Percentiles rank a stretch among this genome's conserved stretches.
phyloP scores from a whole-genome alignment of 2,797 vertebrate species.

The Ctenopoma multispine region DNA sequence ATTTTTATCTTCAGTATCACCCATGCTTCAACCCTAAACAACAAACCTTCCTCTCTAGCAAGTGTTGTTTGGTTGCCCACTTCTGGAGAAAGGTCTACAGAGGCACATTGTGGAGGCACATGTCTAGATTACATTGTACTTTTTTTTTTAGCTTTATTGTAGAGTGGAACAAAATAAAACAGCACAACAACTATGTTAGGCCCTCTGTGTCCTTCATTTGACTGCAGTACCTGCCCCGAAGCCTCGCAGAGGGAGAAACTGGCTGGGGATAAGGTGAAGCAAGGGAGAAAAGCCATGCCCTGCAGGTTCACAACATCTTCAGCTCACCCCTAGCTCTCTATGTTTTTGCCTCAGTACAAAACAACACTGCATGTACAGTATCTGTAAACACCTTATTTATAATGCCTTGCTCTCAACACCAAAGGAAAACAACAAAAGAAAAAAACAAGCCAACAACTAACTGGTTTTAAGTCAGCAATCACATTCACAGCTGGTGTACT shows the following conservation, averaged over 20 bases:
- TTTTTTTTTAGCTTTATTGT: not conserved
- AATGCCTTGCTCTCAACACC: not conserved
- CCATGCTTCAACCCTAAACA: not conserved
- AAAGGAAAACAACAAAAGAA: not conserved
- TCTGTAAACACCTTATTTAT: constrained; percentile 27
- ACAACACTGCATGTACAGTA: not conserved
- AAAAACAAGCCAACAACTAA: not conserved
- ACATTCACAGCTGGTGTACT: not conserved
- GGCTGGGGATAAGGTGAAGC: constrained; percentile 10
- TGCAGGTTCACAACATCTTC: constrained; percentile 34
- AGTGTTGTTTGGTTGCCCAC: not conserved
- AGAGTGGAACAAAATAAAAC: constrained; percentile 2
- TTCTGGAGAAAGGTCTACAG: not conserved
- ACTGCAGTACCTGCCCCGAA: constrained; percentile 10
- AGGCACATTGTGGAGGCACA: not conserved
- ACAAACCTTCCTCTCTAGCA: not conserved
- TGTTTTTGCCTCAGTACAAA: constrained; percentile 18
- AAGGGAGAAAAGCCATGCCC: constrained; percentile 20
- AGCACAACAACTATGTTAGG: not conserved
- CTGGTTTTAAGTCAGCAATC: not conserved
- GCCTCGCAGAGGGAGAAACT: not conserved
- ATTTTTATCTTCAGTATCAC: constrained; percentile 13
- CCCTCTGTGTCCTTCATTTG: constrained; percentile 2
- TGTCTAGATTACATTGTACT: not conserved
- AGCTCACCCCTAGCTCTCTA: not conserved